Percentiles rank a stretch among this genome's conserved stretches.
Conservation (phyloP, 2,113 vertebrate genomes). For the Synodontis membranacea region DNA sequence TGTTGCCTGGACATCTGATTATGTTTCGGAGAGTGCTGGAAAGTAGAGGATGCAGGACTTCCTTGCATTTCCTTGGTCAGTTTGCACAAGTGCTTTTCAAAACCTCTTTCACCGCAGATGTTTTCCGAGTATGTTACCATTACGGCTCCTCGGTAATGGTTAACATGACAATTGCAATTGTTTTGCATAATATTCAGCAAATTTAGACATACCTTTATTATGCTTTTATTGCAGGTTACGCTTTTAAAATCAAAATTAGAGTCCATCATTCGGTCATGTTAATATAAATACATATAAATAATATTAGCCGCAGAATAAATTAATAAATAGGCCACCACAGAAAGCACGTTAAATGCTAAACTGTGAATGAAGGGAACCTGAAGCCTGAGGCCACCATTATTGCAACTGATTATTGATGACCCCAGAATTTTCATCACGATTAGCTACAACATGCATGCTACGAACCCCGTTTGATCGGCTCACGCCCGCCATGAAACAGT, state of each 20-base stretch:
- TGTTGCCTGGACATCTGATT: constrained; percentile 1
- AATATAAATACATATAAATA: not conserved
- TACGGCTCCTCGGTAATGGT: not conserved
- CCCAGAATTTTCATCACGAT: not conserved
- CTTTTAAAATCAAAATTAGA: not conserved
- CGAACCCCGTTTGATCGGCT: not conserved
- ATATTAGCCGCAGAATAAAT: not conserved
- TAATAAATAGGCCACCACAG: not conserved
- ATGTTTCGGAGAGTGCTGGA: not conserved
- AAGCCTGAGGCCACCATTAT: not conserved
- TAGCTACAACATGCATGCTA: not conserved
- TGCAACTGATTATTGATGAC: not conserved
- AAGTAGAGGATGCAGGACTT: not conserved
- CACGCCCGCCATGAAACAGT: not conserved
- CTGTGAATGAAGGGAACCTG: not conserved
- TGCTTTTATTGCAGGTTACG: not conserved
- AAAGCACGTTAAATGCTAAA: not conserved
- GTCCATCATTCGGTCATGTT: not conserved
- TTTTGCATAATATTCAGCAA: not conserved
- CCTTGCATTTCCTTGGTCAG: not conserved
- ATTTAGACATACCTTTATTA: not conserved
- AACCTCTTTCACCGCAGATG: not conserved
- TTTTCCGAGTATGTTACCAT: not conserved
- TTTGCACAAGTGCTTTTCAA: not conserved
- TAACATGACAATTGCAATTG: not conserved